These are phyloP conservation scores for Drosophila cognata DNA, from an alignment of 2,888 invertebrate species.

Conservation along the genomic window DNA sequence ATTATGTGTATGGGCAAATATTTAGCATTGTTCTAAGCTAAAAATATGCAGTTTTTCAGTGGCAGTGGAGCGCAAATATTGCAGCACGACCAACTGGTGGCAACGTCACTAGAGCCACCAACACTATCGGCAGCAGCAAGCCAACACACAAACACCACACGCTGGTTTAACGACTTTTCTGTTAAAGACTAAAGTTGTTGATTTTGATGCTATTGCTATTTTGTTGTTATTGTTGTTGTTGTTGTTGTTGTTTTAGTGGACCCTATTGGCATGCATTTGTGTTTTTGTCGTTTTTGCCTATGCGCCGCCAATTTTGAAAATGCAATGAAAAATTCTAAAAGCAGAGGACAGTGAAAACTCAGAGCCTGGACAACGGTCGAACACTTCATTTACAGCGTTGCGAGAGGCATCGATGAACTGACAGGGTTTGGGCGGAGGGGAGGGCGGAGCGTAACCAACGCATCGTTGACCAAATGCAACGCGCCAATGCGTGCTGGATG, in stretches of 20 bases:
- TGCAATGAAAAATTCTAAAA: conserved; percentile 69
- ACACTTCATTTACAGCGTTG: conserved; percentile 70
- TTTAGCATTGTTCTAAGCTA: conserved; percentile 54
- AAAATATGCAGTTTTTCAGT: conserved; percentile 47
- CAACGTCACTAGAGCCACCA: conserved; percentile 15
- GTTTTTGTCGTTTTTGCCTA: conserved; percentile 49
- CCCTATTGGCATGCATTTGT: conserved; percentile 27
- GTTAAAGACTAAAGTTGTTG: conserved; percentile 63
- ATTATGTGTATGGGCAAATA: conserved; percentile 43
- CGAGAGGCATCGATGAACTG: conserved; percentile 33
- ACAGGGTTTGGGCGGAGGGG: neutral
- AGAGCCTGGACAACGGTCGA: conserved; percentile 43
- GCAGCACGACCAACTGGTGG: conserved; percentile 10
- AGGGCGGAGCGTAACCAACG: conserved; percentile 24
- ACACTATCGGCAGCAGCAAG: neutral
- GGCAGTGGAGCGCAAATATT: conserved; percentile 7
- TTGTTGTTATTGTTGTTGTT: conserved; percentile 29
- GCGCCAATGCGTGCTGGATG: conserved; percentile 48
- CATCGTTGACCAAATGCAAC: conserved; percentile 56
- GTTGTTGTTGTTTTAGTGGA: conserved; percentile 34
- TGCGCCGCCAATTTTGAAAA: conserved; percentile 65
- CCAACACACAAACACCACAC: conserved; percentile 28
- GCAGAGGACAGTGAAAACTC: conserved; percentile 45
- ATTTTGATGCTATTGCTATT: conserved; percentile 47
- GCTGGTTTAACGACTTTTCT: conserved; percentile 55